Evolutionary conservation across 2,797 vertebrate species (phyloP).

Genomic region (Enteromius argenteus): DNA sequence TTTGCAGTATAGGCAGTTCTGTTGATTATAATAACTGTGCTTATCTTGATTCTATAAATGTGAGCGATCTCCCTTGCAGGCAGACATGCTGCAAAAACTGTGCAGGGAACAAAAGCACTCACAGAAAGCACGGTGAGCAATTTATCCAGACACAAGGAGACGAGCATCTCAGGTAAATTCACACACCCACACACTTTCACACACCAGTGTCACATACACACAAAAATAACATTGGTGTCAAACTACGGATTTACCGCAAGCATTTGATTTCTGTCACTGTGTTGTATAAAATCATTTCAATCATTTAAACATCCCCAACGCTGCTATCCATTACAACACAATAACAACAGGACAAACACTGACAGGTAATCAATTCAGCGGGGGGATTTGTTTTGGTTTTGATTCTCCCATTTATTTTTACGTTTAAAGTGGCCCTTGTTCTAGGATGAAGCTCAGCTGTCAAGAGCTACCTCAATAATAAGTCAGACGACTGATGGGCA

Average conservation of each 20-base stretch:
- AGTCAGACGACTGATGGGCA: not conserved
- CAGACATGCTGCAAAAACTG: not conserved
- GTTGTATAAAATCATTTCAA: not conserved
- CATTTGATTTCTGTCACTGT: not conserved
- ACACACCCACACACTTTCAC: conserved; percentile 8
- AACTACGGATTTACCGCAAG: not conserved
- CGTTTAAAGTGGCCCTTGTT: not conserved
- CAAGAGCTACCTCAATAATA: not conserved
- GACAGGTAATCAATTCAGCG: not conserved
- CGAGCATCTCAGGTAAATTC: conserved; percentile 7
- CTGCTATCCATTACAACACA: not conserved
- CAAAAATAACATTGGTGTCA: conserved; percentile 9
- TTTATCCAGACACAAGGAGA: not conserved
- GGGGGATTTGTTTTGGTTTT: conserved; percentile 12
- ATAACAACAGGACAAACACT: not conserved
- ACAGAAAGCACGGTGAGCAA: not conserved
- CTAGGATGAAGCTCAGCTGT: conserved; percentile 2
- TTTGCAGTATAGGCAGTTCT: not conserved
- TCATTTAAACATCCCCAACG: not conserved
- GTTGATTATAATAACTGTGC: not conserved
- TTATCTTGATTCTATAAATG: not conserved
- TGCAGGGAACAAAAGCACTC: not conserved
- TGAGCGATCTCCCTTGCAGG: not conserved
- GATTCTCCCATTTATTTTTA: not conserved
- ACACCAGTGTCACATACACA: not conserved